Evolutionary conservation across 2,888 invertebrate species (phyloP).

Genomic region (Leucophora obtusa): DNA sequence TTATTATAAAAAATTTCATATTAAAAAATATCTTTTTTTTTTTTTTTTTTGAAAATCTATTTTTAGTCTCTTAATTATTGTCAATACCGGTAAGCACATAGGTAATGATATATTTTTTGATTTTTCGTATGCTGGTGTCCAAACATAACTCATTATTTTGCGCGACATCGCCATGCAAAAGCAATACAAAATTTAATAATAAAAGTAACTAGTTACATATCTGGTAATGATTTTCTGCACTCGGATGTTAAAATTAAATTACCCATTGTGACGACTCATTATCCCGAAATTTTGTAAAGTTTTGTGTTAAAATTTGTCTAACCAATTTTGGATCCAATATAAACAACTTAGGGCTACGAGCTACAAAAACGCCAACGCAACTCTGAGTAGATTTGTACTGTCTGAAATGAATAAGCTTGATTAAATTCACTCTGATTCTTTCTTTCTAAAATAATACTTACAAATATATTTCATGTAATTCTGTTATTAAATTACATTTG

Average conservation of each 20-base stretch:
- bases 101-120: too few relatives aligned
- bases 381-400: slow-evolving; percentile 67
- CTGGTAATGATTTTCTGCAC: too few relatives aligned
- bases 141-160: too few relatives aligned
- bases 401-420: slow-evolving; percentile 54
- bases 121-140: too few relatives aligned
- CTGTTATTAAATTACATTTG: slow-evolving; percentile 71
- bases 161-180: too few relatives aligned
- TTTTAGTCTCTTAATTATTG: too few relatives aligned
- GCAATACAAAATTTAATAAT: too few relatives aligned
- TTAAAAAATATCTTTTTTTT: too few relatives aligned
- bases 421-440: neutral
- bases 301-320: slow-evolving; percentile 62
- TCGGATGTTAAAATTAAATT: neutral
- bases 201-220: too few relatives aligned
- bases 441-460: slow-evolving; percentile 59
- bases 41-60: too few relatives aligned
- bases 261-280: slow-evolving; percentile 70
- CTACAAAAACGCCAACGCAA: slow-evolving; percentile 76
- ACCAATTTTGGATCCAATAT: slow-evolving; percentile 74
- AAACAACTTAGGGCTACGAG: slow-evolving; percentile 73
- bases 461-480: slow-evolving; percentile 77
- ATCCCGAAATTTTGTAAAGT: slow-evolving; percentile 68
- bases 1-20: too few relatives aligned
- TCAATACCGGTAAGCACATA: too few relatives aligned